Conservation (phyloP, 2,113 vertebrate genomes). For the Epinephelus lanceolatus region DNA sequence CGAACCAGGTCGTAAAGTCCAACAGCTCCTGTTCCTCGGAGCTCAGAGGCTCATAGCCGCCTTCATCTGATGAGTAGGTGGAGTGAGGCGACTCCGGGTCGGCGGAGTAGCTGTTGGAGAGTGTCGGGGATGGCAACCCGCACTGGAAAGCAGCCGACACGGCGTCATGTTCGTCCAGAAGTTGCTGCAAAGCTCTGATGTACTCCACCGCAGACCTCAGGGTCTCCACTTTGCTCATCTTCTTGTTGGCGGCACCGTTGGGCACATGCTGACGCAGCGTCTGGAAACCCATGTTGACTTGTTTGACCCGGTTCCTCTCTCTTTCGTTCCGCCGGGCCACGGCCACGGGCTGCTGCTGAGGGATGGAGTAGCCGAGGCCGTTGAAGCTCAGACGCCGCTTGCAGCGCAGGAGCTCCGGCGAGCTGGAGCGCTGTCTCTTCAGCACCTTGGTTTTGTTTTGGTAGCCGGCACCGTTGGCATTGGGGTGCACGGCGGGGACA, state of each 20-base stretch:
- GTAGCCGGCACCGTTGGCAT: constrained; percentile 38
- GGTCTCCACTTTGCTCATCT: constrained; percentile 98
- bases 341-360: constrained; percentile 87
- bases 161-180: constrained; percentile 92
- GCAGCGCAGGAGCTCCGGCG: constrained; percentile 92
- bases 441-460: constrained; percentile 82
- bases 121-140: constrained; percentile 84
- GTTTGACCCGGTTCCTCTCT: constrained; percentile 95
- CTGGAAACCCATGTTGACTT: constrained; percentile 98
- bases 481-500: constrained; percentile 39
- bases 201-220: constrained; percentile 96
- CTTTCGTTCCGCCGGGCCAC: constrained; percentile 95
- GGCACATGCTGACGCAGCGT: constrained; percentile 96
- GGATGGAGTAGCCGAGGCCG: constrained; percentile 85
- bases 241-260: constrained; percentile 94
- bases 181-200: constrained; percentile 93
- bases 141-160: constrained; percentile 89
- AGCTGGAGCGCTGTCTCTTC: constrained; percentile 88
- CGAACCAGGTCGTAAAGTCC: constrained; percentile 94
- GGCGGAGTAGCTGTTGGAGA: constrained; percentile 81
- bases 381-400: constrained; percentile 90
- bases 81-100: constrained; percentile 90
- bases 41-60: constrained; percentile 91
- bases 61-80: constrained; percentile 92
- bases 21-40: constrained; percentile 92